Evolutionary conservation across 2,888 invertebrate genomes (phyloP), one percentile per base, ranked within the genome.

Genomic region (Elysia crispata): DNA sequence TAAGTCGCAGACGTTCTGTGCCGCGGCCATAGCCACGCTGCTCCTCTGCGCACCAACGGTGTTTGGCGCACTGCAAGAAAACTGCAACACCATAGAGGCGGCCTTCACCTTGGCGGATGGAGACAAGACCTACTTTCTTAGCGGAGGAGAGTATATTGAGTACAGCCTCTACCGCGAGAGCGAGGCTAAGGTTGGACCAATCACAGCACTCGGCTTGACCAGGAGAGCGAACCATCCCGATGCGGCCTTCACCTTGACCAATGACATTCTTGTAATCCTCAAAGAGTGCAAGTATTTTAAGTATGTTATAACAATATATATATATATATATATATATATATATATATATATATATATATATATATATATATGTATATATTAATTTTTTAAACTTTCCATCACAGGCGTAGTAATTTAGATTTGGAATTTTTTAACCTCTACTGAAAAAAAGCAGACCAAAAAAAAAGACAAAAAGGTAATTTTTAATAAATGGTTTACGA

Each of bases 281-380:
- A 70, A 75, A 25, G 80, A 70, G 11, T 82, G 82, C 64, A 20
- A 30, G 15, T 72, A 23, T 28, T 76, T 66, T 49, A 81, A 79
- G 81, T 81, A 54, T 0, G 33, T 60, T n/a, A 41, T 11, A 41
- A 41, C 41, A 11, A 41, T 41, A n/a, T n/a, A n/a, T n/a, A n/a
- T n/a, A n/a, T n/a, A n/a, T n/a, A n/a, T n/a, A n/a, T n/a, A n/a
- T n/a, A n/a, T n/a, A n/a, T n/a, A n/a, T n/a, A n/a, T n/a, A n/a
- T n/a, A n/a, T n/a, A n/a, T n/a, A n/a, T n/a, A n/a, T n/a, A n/a
- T n/a, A n/a, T n/a, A n/a, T n/a, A n/a, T n/a, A n/a, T n/a, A n/a
- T n/a, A n/a, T n/a, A n/a, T n/a, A n/a, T n/a, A n/a, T n/a, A n/a
- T n/a, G n/a, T n/a, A n/a, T n/a, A n/a, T n/a, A n/a, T n/a, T n/a